Conservation (phyloP, 2,113 vertebrate species). For the Gymnocephalus cernua region DNA sequence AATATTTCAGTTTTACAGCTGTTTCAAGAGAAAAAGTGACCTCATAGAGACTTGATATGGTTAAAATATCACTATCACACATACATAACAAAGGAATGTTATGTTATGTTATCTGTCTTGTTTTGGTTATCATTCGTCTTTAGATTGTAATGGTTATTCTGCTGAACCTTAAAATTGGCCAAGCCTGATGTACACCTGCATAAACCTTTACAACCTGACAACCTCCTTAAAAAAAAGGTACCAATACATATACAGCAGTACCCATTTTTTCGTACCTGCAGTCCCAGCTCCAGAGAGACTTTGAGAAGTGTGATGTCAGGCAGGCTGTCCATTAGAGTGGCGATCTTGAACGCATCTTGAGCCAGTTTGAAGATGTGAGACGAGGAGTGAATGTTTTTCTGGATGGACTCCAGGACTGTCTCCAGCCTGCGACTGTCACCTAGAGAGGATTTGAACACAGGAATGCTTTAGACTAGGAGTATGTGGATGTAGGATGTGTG, state of each 20-base stretch:
- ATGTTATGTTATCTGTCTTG: not conserved
- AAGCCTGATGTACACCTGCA: not conserved
- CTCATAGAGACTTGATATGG: not conserved
- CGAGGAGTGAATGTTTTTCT: constrained; percentile 98
- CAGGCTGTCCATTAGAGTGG: constrained; percentile 94
- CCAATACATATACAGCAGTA: not conserved
- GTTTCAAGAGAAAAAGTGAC: not conserved
- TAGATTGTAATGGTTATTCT: not conserved
- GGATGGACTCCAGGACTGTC: constrained; percentile 97
- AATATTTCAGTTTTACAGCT: not conserved
- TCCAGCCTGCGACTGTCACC: constrained; percentile 96
- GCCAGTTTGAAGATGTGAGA: constrained; percentile 98
- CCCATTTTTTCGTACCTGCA: constrained; percentile 89
- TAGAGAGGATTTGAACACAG: constrained; percentile 66
- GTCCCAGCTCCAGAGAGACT: constrained; percentile 96
- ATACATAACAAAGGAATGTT: not conserved
- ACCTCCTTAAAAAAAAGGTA: not conserved
- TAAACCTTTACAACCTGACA: not conserved
- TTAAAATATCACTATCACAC: not conserved
- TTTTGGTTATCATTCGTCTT: not conserved
- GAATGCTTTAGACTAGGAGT: not conserved
- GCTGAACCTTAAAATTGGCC: not conserved
- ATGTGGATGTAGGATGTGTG: not conserved
- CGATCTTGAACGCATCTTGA: constrained; percentile 99
- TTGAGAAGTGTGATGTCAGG: constrained; percentile 97